Evolutionary conservation across 2,888 invertebrate species (phyloP), one percentile per base, ranked within the genome.

Genomic region (Ditylenchus weischeri): DNA sequence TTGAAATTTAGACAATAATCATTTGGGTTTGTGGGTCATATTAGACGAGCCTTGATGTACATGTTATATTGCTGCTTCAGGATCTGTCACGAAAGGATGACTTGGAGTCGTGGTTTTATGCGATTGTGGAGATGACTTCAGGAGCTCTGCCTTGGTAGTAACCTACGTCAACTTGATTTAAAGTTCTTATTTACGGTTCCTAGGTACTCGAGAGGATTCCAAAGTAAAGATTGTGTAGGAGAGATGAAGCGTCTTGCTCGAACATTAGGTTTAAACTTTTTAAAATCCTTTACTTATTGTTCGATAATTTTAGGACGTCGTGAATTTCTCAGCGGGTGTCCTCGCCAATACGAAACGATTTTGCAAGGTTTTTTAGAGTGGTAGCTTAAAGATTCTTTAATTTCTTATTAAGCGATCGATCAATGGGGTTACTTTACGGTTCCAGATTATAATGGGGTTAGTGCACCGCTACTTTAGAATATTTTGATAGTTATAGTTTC

Each of bases 71-170:
- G 6, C 11, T 38, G 6, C 11, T 11, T 57, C 36, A 64, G 64
- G 64, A 64, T 64, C 64, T 54, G n/a, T 54, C 51, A n/a, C 57
- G 64, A 10, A 35, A 57, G 18, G 64, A 64, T 43, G 64, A 64
- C 23, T 18, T 64, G 18, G 64, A 64, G 36, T 54, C 51, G 54
- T 64, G 64, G 64, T 64, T 64, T 21, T 64, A 64, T 57, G 57
- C 54, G 38, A 23, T 57, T 6, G 64, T 64, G 36, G 64, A 64
- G 23, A 38, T 64, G 21, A 57, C 43, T 21, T 8, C 57, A n/a
- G 64, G 64, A 1, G 35, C 38, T n/a, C 43, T 64, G 29, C 57
- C 54, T 1, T 64, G 64, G 64, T 38, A 38, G 11, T 6, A 38
- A 38, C 11, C 7, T 38, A 38, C n/a, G n/a, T n/a, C n/a, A n/a